phyloP scores from a whole-genome alignment of 1,140 invertebrate species.

The Mya arenaria region DNA sequence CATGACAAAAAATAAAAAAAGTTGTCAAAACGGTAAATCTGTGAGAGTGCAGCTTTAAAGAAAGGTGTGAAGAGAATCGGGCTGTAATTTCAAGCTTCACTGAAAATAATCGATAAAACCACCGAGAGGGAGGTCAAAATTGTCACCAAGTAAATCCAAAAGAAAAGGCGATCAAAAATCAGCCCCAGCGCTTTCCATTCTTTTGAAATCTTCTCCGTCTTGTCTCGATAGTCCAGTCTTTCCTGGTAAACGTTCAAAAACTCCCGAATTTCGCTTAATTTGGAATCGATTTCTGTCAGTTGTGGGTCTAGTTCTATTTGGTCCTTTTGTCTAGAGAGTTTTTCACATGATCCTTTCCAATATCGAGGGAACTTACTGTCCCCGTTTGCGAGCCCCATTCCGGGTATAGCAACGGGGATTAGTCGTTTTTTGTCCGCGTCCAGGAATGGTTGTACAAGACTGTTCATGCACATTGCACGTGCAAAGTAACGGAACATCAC shows the following conservation, averaged over 20 bases:
- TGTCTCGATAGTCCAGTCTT: constrained; percentile 77
- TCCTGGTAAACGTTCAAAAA: constrained; percentile 74
- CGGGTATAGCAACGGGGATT: constrained; percentile 59
- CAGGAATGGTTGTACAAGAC: constrained; percentile 68
- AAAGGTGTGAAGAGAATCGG: too few species aligned
- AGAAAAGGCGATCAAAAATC: constrained; percentile 81
- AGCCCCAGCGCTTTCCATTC: constrained; percentile 81
- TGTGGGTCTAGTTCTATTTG: constrained; percentile 62
- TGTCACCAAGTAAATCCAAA: constrained; percentile 79
- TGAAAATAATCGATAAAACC: constrained; percentile 75
- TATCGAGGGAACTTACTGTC: constrained; percentile 63
- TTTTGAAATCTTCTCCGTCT: constrained; percentile 74
- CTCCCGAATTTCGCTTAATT: constrained; percentile 77
- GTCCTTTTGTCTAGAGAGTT: constrained; percentile 56
- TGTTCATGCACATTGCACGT: constrained; percentile 77
- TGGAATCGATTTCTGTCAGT: constrained; percentile 74
- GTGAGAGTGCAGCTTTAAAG: background rate
- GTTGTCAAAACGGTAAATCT: too few species aligned
- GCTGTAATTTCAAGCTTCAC: background rate
- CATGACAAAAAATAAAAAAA: too few species aligned
- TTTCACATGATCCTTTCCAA: constrained; percentile 65
- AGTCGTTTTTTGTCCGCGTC: constrained; percentile 62
- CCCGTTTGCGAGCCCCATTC: constrained; percentile 66
- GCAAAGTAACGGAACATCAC: constrained; percentile 77
- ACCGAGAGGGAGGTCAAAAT: constrained; percentile 79